Percentiles rank a stretch among this genome's conserved stretches.
phyloP scores from a whole-genome alignment of 2,888 invertebrate species.

The Drosophila crucigera region DNA sequence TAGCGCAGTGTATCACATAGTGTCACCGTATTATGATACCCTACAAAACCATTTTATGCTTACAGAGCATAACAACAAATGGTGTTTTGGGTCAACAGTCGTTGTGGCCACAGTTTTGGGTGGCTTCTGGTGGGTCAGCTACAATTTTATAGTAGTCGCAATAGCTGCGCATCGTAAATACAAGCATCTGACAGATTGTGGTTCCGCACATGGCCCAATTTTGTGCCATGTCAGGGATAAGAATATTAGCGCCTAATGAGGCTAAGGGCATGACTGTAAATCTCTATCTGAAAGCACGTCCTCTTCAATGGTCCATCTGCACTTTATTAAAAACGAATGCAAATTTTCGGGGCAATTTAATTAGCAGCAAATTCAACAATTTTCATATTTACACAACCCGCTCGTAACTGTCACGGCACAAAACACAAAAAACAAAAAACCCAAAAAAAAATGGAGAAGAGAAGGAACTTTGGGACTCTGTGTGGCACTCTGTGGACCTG shows the following conservation, averaged over 20 bases:
- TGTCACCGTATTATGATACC: not conserved
- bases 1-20: not conserved
- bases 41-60: conserved; percentile 12
- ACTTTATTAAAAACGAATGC: conserved; percentile 75
- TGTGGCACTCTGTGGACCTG: conserved; percentile 35
- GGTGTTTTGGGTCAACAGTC: conserved; percentile 36
- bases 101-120: conserved; percentile 20
- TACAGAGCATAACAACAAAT: conserved; percentile 26
- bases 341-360: conserved; percentile 75
- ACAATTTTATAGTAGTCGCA: conserved; percentile 36
- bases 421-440: not conserved
- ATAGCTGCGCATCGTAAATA: conserved; percentile 51
- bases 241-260: conserved; percentile 39
- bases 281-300: not conserved
- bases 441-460: not conserved
- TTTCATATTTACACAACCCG: conserved; percentile 45
- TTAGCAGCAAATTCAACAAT: conserved; percentile 79
- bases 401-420: conserved; percentile 67
- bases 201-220: conserved; percentile 16
- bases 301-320: conserved; percentile 32
- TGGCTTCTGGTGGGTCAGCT: conserved; percentile 34
- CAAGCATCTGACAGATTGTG: conserved; percentile 46
- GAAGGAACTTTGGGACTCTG: conserved; percentile 4
- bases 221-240: conserved; percentile 71
- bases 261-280: conserved; percentile 18